Conservation (phyloP, 35 echinoderm and acorn worm genomes). For the Heliocidaris tuberculata region DNA sequence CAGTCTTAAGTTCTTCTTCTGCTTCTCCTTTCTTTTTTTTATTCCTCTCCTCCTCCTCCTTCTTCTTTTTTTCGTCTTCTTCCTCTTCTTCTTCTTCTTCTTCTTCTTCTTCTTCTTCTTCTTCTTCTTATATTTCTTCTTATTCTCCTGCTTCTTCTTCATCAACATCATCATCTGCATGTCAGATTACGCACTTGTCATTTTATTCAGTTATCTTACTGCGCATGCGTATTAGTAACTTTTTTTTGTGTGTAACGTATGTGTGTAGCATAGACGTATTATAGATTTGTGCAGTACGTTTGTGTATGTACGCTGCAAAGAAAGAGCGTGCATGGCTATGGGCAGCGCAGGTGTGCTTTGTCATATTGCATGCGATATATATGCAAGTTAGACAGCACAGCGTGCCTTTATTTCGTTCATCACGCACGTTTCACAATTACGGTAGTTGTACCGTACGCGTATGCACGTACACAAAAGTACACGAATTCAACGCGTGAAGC, state of each 20-base stretch:
- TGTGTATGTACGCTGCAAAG: no score
- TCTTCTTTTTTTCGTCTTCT: neutral
- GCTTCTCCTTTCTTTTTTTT: neutral
- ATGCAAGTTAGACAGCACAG: no score
- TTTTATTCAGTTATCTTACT: neutral
- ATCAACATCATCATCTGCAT: neutral
- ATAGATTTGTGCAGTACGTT: no score
- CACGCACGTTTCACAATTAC: no score
- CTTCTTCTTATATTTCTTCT: neutral
- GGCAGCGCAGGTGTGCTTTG: no score
- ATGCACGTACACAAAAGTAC: no score
- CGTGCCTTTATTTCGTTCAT: no score
- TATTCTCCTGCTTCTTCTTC: neutral
- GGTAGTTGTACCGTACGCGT: no score
- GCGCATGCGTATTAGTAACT: neutral
- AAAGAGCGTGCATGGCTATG: no score
- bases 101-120: conserved; percentile 1
- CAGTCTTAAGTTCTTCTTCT: neutral
- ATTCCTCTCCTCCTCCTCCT: neutral
- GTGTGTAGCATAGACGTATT: no score
- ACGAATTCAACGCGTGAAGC: no score
- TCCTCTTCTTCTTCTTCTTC: neutral
- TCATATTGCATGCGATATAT: no score
- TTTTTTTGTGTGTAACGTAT: neutral
- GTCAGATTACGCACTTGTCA: neutral